These are phyloP conservation scores for Ptychoptera albimana DNA, from an alignment of 2,888 invertebrate genomes.

Conservation along the genomic window DNA sequence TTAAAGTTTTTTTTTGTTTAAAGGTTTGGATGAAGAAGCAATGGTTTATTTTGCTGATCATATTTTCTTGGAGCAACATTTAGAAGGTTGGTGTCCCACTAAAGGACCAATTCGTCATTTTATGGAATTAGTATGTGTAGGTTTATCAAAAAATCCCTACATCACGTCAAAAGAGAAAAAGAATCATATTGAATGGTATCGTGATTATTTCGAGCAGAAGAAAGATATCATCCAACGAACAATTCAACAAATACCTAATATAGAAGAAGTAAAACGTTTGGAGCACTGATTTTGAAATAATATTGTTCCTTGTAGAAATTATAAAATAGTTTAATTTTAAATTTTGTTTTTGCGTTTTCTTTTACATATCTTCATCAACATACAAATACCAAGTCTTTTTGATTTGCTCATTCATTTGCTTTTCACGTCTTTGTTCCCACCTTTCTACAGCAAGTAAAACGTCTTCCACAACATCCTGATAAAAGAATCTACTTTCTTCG, in stretches of 20 bases:
- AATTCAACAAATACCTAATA: conserved; percentile 20
- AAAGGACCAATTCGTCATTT: conserved; percentile 87
- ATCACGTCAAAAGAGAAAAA: conserved; percentile 74
- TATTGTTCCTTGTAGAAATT: neutral
- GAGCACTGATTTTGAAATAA: neutral
- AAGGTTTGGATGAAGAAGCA: conserved; percentile 42
- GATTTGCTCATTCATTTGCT: too few species aligned
- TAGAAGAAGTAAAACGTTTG: neutral
- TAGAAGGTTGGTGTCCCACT: conserved; percentile 79
- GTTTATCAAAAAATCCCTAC: conserved; percentile 87
- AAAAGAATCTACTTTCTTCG: conserved; percentile 18
- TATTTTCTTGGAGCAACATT: conserved; percentile 74
- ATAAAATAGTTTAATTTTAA: neutral
- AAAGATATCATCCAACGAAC: conserved; percentile 39
- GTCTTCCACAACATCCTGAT: conserved; percentile 17
- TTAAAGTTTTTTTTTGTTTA: conserved; percentile 25
- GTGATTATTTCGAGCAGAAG: conserved; percentile 73
- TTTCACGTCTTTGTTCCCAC: too few species aligned
- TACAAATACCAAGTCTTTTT: too few species aligned
- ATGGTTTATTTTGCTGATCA: conserved; percentile 81
- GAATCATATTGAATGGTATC: conserved; percentile 84
- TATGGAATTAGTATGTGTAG: conserved; percentile 91
- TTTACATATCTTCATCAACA: neutral
- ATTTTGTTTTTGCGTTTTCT: neutral
- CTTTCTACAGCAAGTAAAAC: conserved; percentile 11